Base-by-base conservation (phyloP, 2,113 vertebrate species). In the Nothoprocta perdicaria region DNA sequence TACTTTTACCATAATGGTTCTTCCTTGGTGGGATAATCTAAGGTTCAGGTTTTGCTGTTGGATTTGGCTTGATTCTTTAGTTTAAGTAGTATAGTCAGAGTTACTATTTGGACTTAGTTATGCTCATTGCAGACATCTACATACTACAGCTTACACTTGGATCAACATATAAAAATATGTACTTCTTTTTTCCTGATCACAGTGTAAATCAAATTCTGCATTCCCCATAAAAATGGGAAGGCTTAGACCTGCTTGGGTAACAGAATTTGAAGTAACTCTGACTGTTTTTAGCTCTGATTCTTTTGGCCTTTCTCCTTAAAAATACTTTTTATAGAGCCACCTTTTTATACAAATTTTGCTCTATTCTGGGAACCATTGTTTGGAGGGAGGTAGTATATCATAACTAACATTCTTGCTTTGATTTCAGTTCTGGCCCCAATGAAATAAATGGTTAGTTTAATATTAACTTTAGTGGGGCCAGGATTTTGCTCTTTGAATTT, bases 11-110 rank as follows among this genome's bases (percentile, higher is more conserved):
- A 73, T 92, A 65, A 53, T 72, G 14, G 35, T 75, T 89, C 60
- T 93, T 94, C 80, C 81, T 95, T 92, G 58, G 84, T 92, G 93
- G 74, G 57, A 88, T 93, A 94, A 94, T 80, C 67, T 43, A 71
- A 46, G 48, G 14, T 78, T 95, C 85, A 67, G 74, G 17, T 50
- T 84, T 94, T 88, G 58, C 63, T 90, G 63, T 69, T 33, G 55
- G 16, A 57, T 94, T 95, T 89, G 88, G 46, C 45, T 86, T 73
- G 48, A 15, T 78, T 68, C 83, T 87, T 91, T 24, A 88, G 53
- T 83, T 95, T 71, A 89, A 94, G 43, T 27, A 91, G 53, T 68
- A 26, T 48, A 90, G 22, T 58, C 69, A 90, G 78, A 66, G 83
- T 5, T 86, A 45, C 22, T 53, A 84, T 93, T 76, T 80, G 21